A percentile compares a stretch with the other conserved stretches of the same genome.
Evolutionary conservation across 2,797 vertebrate genomes (phyloP).

Genomic region (Gobionotothen gibberifrons): DNA sequence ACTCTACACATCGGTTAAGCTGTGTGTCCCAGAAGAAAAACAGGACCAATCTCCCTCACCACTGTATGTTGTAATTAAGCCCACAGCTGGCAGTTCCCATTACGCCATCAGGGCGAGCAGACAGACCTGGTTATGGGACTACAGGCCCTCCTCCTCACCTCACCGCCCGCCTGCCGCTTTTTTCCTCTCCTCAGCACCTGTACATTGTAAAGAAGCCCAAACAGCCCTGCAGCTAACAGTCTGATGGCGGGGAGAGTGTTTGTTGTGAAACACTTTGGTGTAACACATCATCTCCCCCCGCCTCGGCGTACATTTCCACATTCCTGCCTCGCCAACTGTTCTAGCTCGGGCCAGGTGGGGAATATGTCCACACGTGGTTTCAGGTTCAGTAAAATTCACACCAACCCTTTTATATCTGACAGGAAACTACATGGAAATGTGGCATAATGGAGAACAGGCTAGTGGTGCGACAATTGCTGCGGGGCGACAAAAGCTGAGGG

Average conservation of each 20-base stretch:
- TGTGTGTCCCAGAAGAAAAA: conserved; percentile 81
- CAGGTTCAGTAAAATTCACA: conserved; percentile 82
- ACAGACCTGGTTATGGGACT: conserved; percentile 72
- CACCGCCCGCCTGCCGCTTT: conserved; percentile 51
- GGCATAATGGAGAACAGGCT: conserved; percentile 75
- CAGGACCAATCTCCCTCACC: conserved; percentile 77
- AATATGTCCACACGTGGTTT: conserved; percentile 78
- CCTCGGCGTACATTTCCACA: conserved; percentile 60
- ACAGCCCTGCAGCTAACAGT: conserved; percentile 63
- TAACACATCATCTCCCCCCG: conserved; percentile 72
- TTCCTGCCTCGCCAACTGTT: conserved; percentile 56
- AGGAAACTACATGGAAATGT: conserved; percentile 77
- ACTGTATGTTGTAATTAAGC: conserved; percentile 79
- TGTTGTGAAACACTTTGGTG: conserved; percentile 79
- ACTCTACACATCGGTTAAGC: conserved; percentile 79
- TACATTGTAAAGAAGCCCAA: conserved; percentile 81
- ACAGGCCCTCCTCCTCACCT: conserved; percentile 66
- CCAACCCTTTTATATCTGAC: conserved; percentile 78
- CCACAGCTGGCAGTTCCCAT: conserved; percentile 87
- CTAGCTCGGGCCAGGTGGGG: conserved; percentile 64
- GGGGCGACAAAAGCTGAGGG: conserved; percentile 47
- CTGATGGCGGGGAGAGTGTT: conserved; percentile 69
- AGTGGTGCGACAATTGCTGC: conserved; percentile 63
- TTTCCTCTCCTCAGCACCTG: conserved; percentile 78
- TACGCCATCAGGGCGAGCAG: conserved; percentile 76